phyloP scores from a whole-genome alignment of 1,140 invertebrate species.

The Mycetomoellerius zeteki region DNA sequence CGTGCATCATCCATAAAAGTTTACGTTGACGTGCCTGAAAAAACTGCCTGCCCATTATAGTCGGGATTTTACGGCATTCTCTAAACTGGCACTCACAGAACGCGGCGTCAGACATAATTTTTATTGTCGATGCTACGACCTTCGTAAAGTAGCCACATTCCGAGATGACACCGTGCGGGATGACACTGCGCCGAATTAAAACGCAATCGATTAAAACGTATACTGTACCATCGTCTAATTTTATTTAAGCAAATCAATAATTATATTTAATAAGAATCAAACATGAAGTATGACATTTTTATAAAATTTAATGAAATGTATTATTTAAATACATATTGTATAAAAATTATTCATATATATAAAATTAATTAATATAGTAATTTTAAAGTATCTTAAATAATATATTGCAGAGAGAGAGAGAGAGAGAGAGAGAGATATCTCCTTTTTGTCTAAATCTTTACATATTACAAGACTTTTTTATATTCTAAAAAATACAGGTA shows the following conservation, averaged over 20 bases:
- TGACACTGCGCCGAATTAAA: background rate
- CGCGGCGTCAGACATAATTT: constrained; percentile 43
- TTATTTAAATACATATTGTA: too few species aligned
- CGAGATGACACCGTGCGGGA: background rate
- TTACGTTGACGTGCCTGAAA: constrained; percentile 40
- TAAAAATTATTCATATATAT: too few species aligned
- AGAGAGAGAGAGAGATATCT: too few species aligned
- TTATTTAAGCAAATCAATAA: constrained; percentile 2
- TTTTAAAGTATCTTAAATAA: background rate
- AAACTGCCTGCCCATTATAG: constrained; percentile 34
- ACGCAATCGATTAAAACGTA: constrained; percentile 32
- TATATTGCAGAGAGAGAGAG: too few species aligned
- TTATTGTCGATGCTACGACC: constrained; percentile 46
- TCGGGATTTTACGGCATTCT: constrained; percentile 46
- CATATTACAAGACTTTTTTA: background rate
- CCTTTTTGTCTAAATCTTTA: constrained; percentile 5
- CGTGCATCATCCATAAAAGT: constrained; percentile 48
- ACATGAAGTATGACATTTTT: too few species aligned
- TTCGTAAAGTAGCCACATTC: constrained; percentile 31
- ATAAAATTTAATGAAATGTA: too few species aligned
- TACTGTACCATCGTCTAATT: background rate
- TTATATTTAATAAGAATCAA: too few species aligned
- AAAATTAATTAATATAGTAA: too few species aligned
- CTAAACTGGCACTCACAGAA: constrained; percentile 40
- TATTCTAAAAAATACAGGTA: too few species aligned